Conservation (phyloP, 2,113 vertebrate species). For the Indri indri region DNA sequence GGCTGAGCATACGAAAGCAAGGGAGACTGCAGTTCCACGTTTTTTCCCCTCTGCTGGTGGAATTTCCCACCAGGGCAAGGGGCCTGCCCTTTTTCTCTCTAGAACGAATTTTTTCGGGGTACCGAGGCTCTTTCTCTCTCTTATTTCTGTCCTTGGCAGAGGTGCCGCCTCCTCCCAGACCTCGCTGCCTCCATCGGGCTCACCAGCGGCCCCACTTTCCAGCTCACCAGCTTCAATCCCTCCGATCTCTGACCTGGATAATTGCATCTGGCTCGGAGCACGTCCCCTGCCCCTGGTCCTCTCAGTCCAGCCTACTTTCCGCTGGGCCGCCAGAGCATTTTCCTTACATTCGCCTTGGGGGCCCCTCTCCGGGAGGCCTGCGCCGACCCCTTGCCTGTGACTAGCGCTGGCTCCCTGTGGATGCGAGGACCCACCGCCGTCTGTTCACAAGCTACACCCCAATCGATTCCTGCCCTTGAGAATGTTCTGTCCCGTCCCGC, state of each 20-base stretch:
- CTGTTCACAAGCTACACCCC: not conserved
- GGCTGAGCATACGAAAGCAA: not conserved
- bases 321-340: not conserved
- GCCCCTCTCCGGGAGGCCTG: not conserved
- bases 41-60: not conserved
- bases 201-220: not conserved
- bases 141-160: not conserved
- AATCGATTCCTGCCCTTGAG: not conserved
- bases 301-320: not conserved
- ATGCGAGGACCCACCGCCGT: not conserved
- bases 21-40: not conserved
- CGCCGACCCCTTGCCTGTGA: not conserved
- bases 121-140: not conserved
- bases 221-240: rapidly evolving
- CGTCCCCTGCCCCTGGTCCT: too few relatives aligned
- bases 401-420: not conserved
- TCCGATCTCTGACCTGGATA: not conserved
- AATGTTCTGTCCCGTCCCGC: rapidly evolving
- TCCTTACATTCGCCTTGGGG: not conserved
- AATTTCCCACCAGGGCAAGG: not conserved
- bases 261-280: too few relatives aligned
- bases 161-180: not conserved
- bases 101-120: not conserved
- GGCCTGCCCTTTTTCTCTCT: not conserved
- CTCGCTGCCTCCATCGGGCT: not conserved